Evolutionary conservation across 2,113 vertebrate genomes (phyloP), one percentile per base, ranked within the genome.

Genomic region (Nansenia antarctica): DNA sequence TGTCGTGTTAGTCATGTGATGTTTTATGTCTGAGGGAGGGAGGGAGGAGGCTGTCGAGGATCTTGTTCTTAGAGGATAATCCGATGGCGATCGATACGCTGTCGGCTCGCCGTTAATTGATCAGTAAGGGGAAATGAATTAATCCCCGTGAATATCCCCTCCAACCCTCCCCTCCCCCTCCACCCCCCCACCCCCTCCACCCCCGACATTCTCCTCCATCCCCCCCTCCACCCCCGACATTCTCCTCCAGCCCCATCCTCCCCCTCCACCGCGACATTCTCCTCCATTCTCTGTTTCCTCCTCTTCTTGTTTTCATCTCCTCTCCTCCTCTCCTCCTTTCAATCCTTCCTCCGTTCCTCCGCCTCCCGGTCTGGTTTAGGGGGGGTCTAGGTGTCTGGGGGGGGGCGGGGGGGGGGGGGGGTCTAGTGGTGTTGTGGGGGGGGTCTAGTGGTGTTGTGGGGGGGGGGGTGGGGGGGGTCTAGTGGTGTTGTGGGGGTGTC

Each of bases 41-140:
- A 14, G 52, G 12, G 8, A 54, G 24, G 12, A 54, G 22, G 26
- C 11, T 24, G 52, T 34, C 5, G 18, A 34, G 31, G 58, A 35
- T 60, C 58, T 34, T 22, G 58, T 60, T 60, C 31, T 60, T 60
- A 60, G 20, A 60, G 58, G 58, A 60, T 60, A 60, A 60, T 31
- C 58, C 7, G 58, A 60, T 22, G 31, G 7, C 31, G 58, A 60
- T 76, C 74, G 65, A 76, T 76, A 71, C 30, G 65, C 58, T 59
- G 67, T 70, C 49, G 15, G 57, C 66, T 57, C 18, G 29, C 64
- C 12, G 35, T 70, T 71, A 60, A 76, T 76, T 65, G 74, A 76
- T 76, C 74, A 62, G 55, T 68, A 60, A 70, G 74, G 68, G 68
- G 67, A 76, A 76, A 76, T 68, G 53, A 76, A 66, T 70, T 63